phyloP scores from a whole-genome alignment of 2,888 invertebrate genomes.

The Rugalucina vietnamica region DNA sequence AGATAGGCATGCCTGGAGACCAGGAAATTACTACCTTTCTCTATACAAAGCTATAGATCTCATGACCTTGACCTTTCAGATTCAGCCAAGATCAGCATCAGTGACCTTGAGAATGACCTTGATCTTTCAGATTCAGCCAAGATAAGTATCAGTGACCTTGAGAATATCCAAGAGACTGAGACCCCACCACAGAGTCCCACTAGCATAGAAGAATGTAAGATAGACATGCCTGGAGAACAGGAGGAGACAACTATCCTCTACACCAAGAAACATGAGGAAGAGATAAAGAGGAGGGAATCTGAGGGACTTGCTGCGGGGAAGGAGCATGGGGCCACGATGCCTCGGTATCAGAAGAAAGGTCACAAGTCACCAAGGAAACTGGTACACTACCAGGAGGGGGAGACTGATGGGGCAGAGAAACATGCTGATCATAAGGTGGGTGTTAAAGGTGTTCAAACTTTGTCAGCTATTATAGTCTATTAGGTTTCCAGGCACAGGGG shows the following conservation, averaged over 20 bases:
- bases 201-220: conserved; percentile 63
- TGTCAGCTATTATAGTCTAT: too few species aligned
- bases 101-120: too few species aligned
- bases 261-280: conserved; percentile 56
- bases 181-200: conserved; percentile 83
- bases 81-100: conserved; percentile 81
- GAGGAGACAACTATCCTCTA: conserved; percentile 66
- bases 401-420: conserved; percentile 65
- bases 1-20: neutral
- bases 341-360: neutral
- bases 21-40: too few species aligned
- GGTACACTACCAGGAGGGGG: conserved; percentile 72
- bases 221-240: conserved; percentile 47
- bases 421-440: conserved; percentile 55
- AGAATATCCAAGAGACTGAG: conserved; percentile 84
- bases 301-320: conserved; percentile 8
- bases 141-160: conserved; percentile 83
- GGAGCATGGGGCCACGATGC: neutral
- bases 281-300: conserved; percentile 32
- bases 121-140: conserved; percentile 82
- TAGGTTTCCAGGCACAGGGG: too few species aligned
- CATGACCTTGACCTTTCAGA: conserved; percentile 78
- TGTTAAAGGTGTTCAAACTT: too few species aligned
- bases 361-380: conserved; percentile 66
- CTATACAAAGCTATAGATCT: too few species aligned